Base-by-base conservation (phyloP, 2,888 invertebrate species). In the Reticulitermes lucifugus region DNA sequence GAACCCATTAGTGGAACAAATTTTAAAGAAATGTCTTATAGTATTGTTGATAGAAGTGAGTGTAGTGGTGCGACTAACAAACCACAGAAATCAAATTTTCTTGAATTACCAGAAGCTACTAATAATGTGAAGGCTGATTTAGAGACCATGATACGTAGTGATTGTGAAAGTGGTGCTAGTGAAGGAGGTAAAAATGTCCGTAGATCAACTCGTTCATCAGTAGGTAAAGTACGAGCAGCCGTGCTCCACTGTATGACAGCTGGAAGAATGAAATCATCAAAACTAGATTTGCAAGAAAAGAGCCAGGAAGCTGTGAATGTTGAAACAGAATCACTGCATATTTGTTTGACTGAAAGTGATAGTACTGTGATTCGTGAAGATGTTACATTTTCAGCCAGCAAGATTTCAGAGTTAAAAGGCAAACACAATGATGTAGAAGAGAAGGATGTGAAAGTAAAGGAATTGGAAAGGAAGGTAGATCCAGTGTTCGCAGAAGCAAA, bases 391-490 rank as follows among this genome's bases (percentile, higher is more conserved):
- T 41, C 60, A 46, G 29, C 71, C 10, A 46, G 21, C 22, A 51
- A 6, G 29, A 75, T 55, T 89, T 0, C 91, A 91, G 87, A 89
- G 87, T 12, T 46, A 12, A 46, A 46, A 46, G 46, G 7, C 46
- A 46, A 46, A 12, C 46, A 46, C 0, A 46, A 46, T 12, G 46
- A 46, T 46, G 86, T 89, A 89, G 79, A 89, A 92, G 0, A 92
- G 92, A 1, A 91, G 92, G 59, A 83, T 85, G 83, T 83, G 79
- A 79, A 79, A 41, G 73, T 60, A 46, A 83, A 84, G 29, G 79
- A 86, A 86, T 82, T 83, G 60, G 41, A 86, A 73, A 87, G 77
- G 41, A 80, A 79, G 55, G 18, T 14, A 55, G 18, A 55, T 55
- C 14, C 14, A 18, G 55, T 18, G 14, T 12, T 18, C 1, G 55